phyloP scores from a whole-genome alignment of 2,888 invertebrate genomes.

The Gryllus longicercus region DNA sequence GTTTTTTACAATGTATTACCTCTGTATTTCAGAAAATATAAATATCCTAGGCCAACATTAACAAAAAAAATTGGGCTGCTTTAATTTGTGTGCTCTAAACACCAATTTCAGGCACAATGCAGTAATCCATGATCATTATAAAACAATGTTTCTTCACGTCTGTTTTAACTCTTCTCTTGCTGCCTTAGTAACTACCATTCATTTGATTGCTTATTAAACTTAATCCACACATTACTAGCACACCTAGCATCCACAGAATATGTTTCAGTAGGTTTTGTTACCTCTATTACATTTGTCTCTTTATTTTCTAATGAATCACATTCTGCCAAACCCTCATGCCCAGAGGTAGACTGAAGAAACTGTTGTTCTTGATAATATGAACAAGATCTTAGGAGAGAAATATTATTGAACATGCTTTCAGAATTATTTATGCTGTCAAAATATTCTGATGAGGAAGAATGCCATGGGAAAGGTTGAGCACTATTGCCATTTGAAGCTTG shows the following conservation, averaged over 20 bases:
- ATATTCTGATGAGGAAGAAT: conserved; percentile 47
- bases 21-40: too few relatives aligned
- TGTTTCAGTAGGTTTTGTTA: neutral
- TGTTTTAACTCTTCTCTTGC: too few relatives aligned
- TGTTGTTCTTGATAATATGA: conserved; percentile 27
- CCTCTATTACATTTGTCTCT: conserved; percentile 11
- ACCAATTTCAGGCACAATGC: too few relatives aligned
- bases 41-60: too few relatives aligned
- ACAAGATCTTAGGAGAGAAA: conserved; percentile 47
- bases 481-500: neutral
- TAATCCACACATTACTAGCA: conserved; percentile 24
- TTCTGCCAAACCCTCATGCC: conserved; percentile 53
- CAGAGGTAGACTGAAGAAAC: conserved; percentile 24
- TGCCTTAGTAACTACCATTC: conserved; percentile 22
- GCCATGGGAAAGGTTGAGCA: conserved; percentile 27
- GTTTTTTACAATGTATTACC: too few relatives aligned
- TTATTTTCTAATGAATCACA: conserved; percentile 55
- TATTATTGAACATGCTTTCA: conserved; percentile 45
- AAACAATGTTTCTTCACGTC: too few relatives aligned
- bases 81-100: too few relatives aligned
- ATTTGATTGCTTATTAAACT: neutral
- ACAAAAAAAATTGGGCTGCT: too few relatives aligned
- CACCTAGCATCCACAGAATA: conserved; percentile 18
- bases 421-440: conserved; percentile 66
- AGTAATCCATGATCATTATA: too few relatives aligned